Percentiles rank a stretch among this genome's conserved stretches.
Conservation (phyloP, 1,140 invertebrate species). For the Cardiocondyla obscurior region DNA sequence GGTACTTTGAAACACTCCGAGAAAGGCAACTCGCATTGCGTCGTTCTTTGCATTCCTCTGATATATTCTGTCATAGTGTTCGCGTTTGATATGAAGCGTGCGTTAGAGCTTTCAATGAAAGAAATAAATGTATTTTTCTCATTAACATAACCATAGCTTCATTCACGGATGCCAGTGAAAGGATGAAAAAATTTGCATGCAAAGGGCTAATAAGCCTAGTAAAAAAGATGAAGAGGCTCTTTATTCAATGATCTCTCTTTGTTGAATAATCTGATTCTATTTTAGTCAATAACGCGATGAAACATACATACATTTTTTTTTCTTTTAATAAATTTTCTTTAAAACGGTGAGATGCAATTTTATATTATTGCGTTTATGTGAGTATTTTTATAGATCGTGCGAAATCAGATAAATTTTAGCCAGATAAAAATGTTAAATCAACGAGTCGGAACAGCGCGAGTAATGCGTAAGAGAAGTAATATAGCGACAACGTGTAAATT, state of each 20-base stretch:
- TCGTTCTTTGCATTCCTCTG: conserved; percentile 21
- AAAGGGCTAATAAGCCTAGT: background rate
- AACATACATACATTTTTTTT: background rate
- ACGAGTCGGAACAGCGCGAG: background rate
- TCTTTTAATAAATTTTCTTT: background rate
- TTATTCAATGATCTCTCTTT: background rate
- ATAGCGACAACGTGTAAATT: conserved; percentile 46
- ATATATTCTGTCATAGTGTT: background rate
- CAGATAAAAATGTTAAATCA: conserved; percentile 2
- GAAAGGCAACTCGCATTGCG: background rate
- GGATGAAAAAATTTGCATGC: background rate
- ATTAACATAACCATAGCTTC: background rate
- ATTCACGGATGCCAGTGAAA: background rate
- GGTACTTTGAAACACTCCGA: background rate
- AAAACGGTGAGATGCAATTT: background rate
- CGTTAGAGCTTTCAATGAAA: background rate
- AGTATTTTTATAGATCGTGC: background rate
- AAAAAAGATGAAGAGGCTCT: background rate
- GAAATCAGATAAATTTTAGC: background rate
- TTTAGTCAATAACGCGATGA: background rate
- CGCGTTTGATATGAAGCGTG: background rate
- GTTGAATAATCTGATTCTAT: background rate
- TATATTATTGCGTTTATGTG: background rate
- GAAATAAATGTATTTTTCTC: background rate
- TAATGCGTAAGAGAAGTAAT: background rate